Evolutionary conservation across 2,888 invertebrate genomes (phyloP), one percentile per base, ranked within the genome.

Genomic region (Autographa pulchrina): DNA sequence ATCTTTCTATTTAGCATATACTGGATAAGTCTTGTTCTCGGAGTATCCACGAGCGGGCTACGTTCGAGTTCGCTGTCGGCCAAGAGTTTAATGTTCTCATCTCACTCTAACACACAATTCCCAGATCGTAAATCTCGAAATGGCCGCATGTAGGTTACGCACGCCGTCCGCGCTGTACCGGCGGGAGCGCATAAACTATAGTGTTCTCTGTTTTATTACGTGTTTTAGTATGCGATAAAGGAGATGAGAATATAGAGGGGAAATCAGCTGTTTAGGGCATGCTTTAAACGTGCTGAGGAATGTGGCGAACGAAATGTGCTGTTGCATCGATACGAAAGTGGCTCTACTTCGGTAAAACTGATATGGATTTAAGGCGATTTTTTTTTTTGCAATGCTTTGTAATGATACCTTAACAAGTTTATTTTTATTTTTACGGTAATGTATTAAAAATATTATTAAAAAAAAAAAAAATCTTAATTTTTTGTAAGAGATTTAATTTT

Each of bases 121-220:
- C 96, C 96, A 96, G 96, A 92, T 96, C 96, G 96, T 96, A 96
- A 96, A 96, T 96, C 96, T 95, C 91, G 96, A 96, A 96, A 96
- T 95, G 96, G 96, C 96, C 96, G 96, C 96, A 96, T 96, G 95
- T 96, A 96, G 96, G 95, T 96, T 96, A 96, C 96, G 96, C 94
- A 94, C 95, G 95, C 94, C 93, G 94, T 93, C 93, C 93, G 92
- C 94, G 94, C 93, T 90, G 92, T 91, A 91, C 93, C 91, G 85
- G 92, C 81, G 92, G 92, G 93, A 94, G 94, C 93, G 92, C 94
- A 94, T 95, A 96, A 96, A 95, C 88, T 95, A 95, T 94, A 94
- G 93, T 94, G 93, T 93, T 96, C 96, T 96, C 96, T 95, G 95
- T 96, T 95, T 95, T 94, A 94, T 96, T 94, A 92, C 93, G 91